Percentiles rank a stretch among this genome's conserved stretches.
phyloP scores from a whole-genome alignment of 64 coral and sea anemone species.

The Montipora cactus region DNA sequence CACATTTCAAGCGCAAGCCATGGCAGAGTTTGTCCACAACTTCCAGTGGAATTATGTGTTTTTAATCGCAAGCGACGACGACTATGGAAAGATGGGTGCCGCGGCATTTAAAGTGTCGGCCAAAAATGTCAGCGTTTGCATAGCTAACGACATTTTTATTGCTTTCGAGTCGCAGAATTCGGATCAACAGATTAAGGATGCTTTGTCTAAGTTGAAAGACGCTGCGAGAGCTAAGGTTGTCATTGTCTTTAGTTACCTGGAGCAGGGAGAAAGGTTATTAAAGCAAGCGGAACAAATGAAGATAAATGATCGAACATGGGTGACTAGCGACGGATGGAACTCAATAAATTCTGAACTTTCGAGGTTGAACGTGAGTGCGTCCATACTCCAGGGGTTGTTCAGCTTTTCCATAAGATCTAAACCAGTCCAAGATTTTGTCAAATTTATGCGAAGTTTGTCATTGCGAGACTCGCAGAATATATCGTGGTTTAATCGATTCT shows the following conservation, averaged over 20 bases:
- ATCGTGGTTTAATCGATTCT: slow-evolving; percentile 70
- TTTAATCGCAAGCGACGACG: slow-evolving; percentile 91
- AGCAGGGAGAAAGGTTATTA: slow-evolving; percentile 72
- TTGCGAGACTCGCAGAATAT: slow-evolving; percentile 43
- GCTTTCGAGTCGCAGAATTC: slow-evolving; percentile 69
- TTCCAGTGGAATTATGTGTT: slow-evolving; percentile 98
- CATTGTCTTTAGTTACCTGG: slow-evolving; percentile 83
- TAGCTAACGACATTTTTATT: slow-evolving; percentile 87
- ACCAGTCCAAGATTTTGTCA: slow-evolving; percentile 57
- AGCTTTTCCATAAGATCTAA: slow-evolving; percentile 75
- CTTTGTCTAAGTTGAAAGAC: slow-evolving; percentile 57
- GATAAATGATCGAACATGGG: slow-evolving; percentile 88
- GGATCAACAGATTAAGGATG: slow-evolving; percentile 52
- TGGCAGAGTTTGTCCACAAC: slow-evolving; percentile 79
- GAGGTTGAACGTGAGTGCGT: slow-evolving; percentile 60
- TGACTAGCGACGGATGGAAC: slow-evolving; percentile 89
- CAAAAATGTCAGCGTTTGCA: slow-evolving; percentile 73
- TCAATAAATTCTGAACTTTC: slow-evolving; percentile 40
- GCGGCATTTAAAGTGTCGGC: slow-evolving; percentile 82
- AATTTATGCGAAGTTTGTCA: slow-evolving; percentile 58
- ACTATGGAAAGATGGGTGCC: slow-evolving; percentile 92
- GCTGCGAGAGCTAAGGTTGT: slow-evolving; percentile 68
- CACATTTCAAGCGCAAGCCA: slow-evolving; percentile 88
- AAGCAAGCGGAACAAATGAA: slow-evolving; percentile 70
- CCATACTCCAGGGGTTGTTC: slow-evolving; percentile 74